Percentiles rank a stretch among this genome's conserved stretches.
Evolutionary conservation across 2,113 vertebrate species (phyloP).

Genomic region (Pardalotus punctatus): DNA sequence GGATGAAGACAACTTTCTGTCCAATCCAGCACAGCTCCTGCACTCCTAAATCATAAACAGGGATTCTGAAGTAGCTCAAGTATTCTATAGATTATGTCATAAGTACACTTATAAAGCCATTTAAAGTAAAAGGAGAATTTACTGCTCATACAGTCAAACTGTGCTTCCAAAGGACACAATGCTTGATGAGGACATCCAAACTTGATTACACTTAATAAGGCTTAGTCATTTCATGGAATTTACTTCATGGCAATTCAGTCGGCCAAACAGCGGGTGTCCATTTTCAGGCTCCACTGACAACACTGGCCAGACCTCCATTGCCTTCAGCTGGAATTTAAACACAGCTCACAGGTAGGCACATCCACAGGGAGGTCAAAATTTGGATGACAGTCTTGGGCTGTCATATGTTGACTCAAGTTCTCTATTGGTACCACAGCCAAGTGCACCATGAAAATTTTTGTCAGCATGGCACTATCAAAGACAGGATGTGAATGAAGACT

Average conservation of each 20-base stretch:
- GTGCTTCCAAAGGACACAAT: background rate
- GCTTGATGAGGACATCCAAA: background rate
- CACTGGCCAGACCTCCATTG: rapidly evolving
- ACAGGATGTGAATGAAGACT: background rate
- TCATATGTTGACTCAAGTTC: background rate
- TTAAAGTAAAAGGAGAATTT: background rate
- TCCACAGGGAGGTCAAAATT: background rate
- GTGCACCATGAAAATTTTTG: background rate
- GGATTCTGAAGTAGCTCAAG: background rate
- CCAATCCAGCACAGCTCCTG: background rate
- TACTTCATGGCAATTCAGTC: background rate
- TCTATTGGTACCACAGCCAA: background rate
- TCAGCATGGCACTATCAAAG: background rate
- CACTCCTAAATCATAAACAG: background rate
- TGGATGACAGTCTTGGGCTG: background rate
- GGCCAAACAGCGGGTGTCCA: background rate
- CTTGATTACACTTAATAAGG: background rate
- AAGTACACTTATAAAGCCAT: background rate
- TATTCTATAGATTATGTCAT: background rate
- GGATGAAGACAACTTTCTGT: background rate
- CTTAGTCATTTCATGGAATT: background rate
- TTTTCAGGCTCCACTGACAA: background rate
- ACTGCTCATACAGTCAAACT: background rate
- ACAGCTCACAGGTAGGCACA: background rate
- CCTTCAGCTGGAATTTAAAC: background rate